Evolutionary conservation across 2,888 invertebrate species (phyloP).

Genomic region (Chrysolina haemoptera): DNA sequence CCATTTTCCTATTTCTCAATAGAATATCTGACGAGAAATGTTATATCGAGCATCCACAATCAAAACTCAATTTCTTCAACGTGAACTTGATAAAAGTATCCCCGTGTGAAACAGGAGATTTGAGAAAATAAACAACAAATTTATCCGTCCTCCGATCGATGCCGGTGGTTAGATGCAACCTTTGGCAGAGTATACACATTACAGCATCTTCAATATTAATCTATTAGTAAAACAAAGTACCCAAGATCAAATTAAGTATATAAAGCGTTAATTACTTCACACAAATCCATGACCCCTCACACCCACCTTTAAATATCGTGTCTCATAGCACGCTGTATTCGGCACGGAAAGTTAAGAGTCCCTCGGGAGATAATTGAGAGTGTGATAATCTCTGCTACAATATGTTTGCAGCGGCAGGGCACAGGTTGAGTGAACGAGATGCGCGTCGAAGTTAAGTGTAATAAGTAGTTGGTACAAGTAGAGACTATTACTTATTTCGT

Average conservation of each 20-base stretch:
- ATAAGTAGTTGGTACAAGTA: constrained; percentile 62
- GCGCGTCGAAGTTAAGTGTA: constrained; percentile 62
- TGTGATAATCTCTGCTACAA: constrained; percentile 63
- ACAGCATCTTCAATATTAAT: constrained; percentile 14
- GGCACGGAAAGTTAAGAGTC: constrained; percentile 37
- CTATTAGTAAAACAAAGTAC: constrained; percentile 20
- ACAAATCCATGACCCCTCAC: constrained; percentile 17
- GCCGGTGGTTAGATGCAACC: neutral
- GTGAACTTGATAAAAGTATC: too few relatives aligned
- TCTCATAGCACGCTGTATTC: constrained; percentile 21
- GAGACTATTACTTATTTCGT: constrained; percentile 62
- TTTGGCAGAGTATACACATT: neutral
- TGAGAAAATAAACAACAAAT: too few relatives aligned
- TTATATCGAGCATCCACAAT: too few relatives aligned
- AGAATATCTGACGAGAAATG: too few relatives aligned
- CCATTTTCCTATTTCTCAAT: too few relatives aligned
- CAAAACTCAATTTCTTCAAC: too few relatives aligned
- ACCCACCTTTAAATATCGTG: constrained; percentile 22
- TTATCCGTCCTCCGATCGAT: neutral
- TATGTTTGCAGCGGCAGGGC: constrained; percentile 58
- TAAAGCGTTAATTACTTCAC: constrained; percentile 23
- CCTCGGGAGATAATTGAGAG: constrained; percentile 60
- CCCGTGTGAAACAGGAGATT: too few relatives aligned
- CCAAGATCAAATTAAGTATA: constrained; percentile 24
- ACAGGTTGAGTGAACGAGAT: constrained; percentile 58